phyloP scores from a whole-genome alignment of 2,888 invertebrate genomes.

The Bimastos eiseni region DNA sequence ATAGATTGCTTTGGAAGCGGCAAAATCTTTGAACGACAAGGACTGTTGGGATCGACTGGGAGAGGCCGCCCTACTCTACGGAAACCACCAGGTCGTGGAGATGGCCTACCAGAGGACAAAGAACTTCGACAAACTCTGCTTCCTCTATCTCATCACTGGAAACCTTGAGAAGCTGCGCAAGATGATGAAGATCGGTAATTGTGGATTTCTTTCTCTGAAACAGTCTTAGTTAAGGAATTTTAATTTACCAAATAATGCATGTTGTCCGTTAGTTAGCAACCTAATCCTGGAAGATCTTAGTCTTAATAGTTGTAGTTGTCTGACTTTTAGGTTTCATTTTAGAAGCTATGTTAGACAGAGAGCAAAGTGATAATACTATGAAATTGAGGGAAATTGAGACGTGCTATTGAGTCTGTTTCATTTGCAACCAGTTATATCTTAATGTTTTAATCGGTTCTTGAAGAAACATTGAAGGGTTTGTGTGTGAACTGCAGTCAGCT shows the following conservation, averaged over 20 bases:
- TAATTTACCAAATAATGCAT: not conserved
- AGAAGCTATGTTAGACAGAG: no score
- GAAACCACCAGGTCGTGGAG: constrained; percentile 76
- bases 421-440: no score
- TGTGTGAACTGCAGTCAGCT: not conserved
- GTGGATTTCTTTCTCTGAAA: not conserved
- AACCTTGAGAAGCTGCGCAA: constrained; percentile 94
- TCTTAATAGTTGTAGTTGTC: not conserved
- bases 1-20: constrained; percentile 83
- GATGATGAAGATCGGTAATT: constrained; percentile 87
- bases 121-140: constrained; percentile 96
- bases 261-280: no score
- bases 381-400: no score
- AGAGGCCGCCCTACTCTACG: constrained; percentile 88
- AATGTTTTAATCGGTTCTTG: not conserved
- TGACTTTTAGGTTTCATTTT: no score
- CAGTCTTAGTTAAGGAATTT: no score
- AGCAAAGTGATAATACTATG: no score
- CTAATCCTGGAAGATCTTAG: not conserved
- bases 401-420: no score
- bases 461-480: not conserved
- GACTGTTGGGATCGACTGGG: constrained; percentile 93
- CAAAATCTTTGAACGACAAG: constrained; percentile 89
- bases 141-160: constrained; percentile 95
- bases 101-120: constrained; percentile 99